Conservation (phyloP, 2,888 invertebrate species). For the Scaptomyza polygonia region DNA sequence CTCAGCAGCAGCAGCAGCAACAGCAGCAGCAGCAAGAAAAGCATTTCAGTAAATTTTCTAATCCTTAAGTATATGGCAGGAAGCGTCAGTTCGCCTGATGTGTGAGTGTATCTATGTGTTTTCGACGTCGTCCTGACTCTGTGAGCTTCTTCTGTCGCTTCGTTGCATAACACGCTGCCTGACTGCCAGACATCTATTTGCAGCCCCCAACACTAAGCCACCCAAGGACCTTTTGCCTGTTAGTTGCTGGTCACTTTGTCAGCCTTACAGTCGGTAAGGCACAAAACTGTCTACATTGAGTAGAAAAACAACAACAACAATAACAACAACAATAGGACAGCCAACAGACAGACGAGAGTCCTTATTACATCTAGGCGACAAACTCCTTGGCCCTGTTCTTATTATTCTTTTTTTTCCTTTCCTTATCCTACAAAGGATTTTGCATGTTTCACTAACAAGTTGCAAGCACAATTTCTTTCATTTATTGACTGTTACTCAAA, state of each 20-base stretch:
- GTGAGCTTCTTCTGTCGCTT: slow-evolving; percentile 14
- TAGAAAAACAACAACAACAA: slow-evolving; percentile 21
- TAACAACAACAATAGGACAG: slow-evolving; percentile 9
- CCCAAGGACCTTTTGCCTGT: slow-evolving; percentile 27
- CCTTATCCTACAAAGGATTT: slow-evolving; percentile 49
- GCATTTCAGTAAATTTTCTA: slow-evolving; percentile 80
- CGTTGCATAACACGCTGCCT: slow-evolving; percentile 62
- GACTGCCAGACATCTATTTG: slow-evolving; percentile 28
- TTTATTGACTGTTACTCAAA: slow-evolving; percentile 34
- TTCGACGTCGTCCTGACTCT: slow-evolving; percentile 6
- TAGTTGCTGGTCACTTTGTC: slow-evolving; percentile 73
- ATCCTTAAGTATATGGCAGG: slow-evolving; percentile 80
- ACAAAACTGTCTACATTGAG: slow-evolving; percentile 30
- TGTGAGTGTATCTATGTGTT: slow-evolving; percentile 47
- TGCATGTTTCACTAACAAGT: slow-evolving; percentile 66
- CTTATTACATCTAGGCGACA: slow-evolving; percentile 77
- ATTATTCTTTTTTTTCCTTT: slow-evolving; percentile 6
- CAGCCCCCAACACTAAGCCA: background rate
- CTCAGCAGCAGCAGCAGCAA: slow-evolving; percentile 5
- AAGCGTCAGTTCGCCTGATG: slow-evolving; percentile 68
- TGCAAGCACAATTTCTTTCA: slow-evolving; percentile 50
- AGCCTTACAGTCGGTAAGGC: slow-evolving; percentile 40
- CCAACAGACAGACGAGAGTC: slow-evolving; percentile 41
- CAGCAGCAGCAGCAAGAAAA: slow-evolving; percentile 56
- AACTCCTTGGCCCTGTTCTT: slow-evolving; percentile 56